Conservation (phyloP, 1,140 invertebrate species). For the Aphis craccivora region DNA sequence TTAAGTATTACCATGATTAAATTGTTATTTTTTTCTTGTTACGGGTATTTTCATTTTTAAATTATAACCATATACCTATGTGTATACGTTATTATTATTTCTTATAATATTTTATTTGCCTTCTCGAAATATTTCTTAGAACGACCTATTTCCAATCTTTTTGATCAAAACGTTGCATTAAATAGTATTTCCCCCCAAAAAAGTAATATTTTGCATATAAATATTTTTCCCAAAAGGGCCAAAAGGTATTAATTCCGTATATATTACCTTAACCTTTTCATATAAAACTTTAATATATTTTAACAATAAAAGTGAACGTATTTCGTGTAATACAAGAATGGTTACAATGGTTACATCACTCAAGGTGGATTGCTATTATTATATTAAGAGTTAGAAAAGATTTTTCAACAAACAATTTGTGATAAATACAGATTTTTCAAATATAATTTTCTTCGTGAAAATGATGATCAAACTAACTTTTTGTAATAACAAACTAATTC, state of each 20-base stretch:
- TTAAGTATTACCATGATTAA: no score
- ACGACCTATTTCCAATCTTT: not conserved
- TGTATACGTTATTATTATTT: not conserved
- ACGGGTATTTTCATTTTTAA: not conserved
- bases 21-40: not conserved
- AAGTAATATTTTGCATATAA: not conserved
- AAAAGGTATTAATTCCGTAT: not conserved
- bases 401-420: not conserved
- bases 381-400: not conserved
- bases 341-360: not conserved
- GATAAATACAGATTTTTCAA: not conserved
- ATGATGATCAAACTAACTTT: not conserved
- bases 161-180: not conserved
- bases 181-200: not conserved
- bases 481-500: not conserved
- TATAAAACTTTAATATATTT: not conserved
- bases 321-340: not conserved
- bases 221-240: not conserved
- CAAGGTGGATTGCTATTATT: not conserved
- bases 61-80: not conserved
- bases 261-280: not conserved
- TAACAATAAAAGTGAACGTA: conserved; percentile 3
- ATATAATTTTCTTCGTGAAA: not conserved
- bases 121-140: not conserved
- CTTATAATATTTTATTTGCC: not conserved